Evolutionary conservation across 2,888 invertebrate genomes (phyloP).

Genomic region (Crossocerus cetratus): DNA sequence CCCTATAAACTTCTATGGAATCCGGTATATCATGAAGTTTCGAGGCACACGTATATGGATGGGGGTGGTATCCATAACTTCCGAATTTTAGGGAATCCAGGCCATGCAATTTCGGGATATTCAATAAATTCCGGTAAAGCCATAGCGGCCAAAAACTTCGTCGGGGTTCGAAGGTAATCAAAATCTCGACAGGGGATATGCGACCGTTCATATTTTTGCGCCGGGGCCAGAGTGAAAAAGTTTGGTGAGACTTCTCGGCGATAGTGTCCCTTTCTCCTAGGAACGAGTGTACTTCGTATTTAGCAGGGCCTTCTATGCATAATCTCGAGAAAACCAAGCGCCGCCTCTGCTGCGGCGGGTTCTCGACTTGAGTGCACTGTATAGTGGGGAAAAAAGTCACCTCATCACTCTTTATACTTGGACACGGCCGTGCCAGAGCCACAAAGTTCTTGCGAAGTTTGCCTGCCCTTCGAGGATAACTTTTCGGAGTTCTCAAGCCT

Average conservation of each 20-base stretch:
- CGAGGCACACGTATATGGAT: too few species aligned
- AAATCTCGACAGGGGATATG: too few species aligned
- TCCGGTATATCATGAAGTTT: too few species aligned
- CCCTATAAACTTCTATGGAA: too few species aligned
- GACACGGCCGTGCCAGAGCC: background rate
- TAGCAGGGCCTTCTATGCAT: background rate
- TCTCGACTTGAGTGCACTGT: background rate
- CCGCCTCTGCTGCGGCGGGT: background rate
- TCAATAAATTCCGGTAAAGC: too few species aligned
- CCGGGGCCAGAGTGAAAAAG: background rate
- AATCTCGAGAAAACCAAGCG: background rate
- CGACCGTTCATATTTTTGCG: too few species aligned
- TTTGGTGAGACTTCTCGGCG: background rate
- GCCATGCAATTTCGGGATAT: too few species aligned
- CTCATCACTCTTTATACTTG: background rate
- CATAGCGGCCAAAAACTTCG: too few species aligned
- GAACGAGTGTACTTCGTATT: background rate
- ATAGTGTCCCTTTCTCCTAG: background rate
- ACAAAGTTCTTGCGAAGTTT: background rate
- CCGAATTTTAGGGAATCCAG: too few species aligned
- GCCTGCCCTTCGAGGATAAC: background rate
- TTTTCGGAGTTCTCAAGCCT: background rate
- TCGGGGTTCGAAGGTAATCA: too few species aligned
- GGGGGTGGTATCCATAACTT: too few species aligned
- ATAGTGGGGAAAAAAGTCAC: background rate